Evolutionary conservation across 2,888 invertebrate genomes (phyloP).

Genomic region (Dioctria linearis): DNA sequence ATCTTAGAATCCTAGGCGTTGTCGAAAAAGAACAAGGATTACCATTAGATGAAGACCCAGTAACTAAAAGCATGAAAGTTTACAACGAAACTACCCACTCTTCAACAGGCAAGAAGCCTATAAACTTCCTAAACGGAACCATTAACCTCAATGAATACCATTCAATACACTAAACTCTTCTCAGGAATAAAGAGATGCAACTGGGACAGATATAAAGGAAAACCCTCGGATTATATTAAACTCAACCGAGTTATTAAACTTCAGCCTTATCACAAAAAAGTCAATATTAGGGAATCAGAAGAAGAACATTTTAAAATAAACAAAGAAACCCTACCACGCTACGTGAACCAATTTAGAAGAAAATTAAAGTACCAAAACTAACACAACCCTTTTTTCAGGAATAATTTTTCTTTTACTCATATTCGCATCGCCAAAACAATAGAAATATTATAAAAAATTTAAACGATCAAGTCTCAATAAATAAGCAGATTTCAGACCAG

Average conservation of each 20-base stretch:
- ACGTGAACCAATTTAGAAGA: constrained; percentile 41
- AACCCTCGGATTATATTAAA: constrained; percentile 36
- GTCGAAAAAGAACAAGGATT: too few species aligned
- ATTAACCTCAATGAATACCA: background rate
- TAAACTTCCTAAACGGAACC: constrained; percentile 24
- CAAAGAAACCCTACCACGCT: constrained; percentile 31
- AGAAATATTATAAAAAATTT: background rate
- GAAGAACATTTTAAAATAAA: constrained; percentile 38
- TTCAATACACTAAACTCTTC: constrained; percentile 22
- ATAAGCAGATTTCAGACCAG: constrained; percentile 40
- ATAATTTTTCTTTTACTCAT: constrained; percentile 9
- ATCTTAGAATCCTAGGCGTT: too few species aligned
- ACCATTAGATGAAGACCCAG: constrained; percentile 21
- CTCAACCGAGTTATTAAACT: constrained; percentile 45
- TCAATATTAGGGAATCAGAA: constrained; percentile 20
- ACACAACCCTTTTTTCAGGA: constrained; percentile 26
- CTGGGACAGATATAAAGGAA: background rate
- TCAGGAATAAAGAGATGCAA: constrained; percentile 13
- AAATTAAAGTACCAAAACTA: constrained; percentile 41
- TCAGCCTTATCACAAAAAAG: constrained; percentile 42
- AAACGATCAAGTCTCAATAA: background rate
- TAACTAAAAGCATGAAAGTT: constrained; percentile 3
- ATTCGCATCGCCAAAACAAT: background rate
- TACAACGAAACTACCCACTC: constrained; percentile 29
- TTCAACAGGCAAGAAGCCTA: constrained; percentile 15